Base-by-base conservation (phyloP, 1,140 invertebrate genomes). In the Mycetomoellerius zeteki region DNA sequence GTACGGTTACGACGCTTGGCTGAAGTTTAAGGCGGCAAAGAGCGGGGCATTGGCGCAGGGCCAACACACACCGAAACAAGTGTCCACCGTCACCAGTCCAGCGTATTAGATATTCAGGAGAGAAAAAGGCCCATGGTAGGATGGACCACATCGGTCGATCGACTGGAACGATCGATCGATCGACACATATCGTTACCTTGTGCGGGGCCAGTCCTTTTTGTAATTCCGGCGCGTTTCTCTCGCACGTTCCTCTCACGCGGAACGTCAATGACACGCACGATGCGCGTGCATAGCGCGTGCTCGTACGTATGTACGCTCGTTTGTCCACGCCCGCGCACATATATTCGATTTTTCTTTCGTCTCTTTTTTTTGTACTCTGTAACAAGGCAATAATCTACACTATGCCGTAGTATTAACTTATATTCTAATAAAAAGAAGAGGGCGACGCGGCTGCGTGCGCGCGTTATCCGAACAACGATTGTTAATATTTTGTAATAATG, bases 1-100 rank as follows among this genome's bases (percentile, higher is more conserved):
- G 16, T 98, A 98, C 95, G 97, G 96, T 1, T 96, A 96, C 78
- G 98, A 98, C 92, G 97, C 97, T 7, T 98, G 96, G 93, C 93
- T 98, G 12, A 98, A 98, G 93, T 98, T 96, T 93, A 95, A 96
- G 60, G 96, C 94, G 8, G 96, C 96, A 89, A 96, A 96, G 86
- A 95, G 93, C 58, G 97, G 97, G 37, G 96, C 96, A 19, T 95
- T 98, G 58, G 97, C 97, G 43, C 98, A 98, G 95, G 98, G 97
- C 82, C 96, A 97, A 73, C 95, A 96, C 43, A 95, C 96, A 14
- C 96, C 95, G 73, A 97, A 96, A 92, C 96, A 97, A 94, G 96
- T 96, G 77, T 96, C 96, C 19, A 96, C 96, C 43, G 95, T 96
- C 47, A 94, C 95, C 65, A 94, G 94, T 78, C 95, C 96, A 24